Conservation (phyloP, 2,888 invertebrate species). For the Branchipolynoe longqiensis region DNA sequence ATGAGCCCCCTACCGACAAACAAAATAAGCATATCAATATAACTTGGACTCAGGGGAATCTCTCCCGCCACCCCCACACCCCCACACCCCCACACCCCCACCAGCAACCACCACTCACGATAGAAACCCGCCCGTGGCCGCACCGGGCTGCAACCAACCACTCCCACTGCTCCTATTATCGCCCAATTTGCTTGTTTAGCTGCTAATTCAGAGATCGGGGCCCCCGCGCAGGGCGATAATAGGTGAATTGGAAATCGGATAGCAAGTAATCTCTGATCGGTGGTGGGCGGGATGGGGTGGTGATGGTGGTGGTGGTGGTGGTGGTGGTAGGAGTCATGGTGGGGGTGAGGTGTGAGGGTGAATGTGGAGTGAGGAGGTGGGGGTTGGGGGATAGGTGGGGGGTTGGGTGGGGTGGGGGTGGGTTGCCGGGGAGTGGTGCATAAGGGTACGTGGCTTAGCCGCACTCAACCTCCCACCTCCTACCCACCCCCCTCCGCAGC, state of each 20-base stretch:
- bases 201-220: constrained; percentile 12
- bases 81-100: too few species aligned
- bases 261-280: background rate
- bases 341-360: background rate
- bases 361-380: background rate
- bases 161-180: background rate
- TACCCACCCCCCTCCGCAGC: too few species aligned
- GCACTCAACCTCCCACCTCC: too few species aligned
- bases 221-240: constrained; percentile 13
- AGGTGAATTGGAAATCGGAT: constrained; percentile 35
- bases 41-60: too few species aligned
- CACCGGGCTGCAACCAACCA: background rate
- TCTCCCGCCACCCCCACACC: too few species aligned
- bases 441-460: too few species aligned
- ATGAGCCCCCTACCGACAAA: constrained; percentile 11
- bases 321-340: background rate
- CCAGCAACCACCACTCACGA: too few species aligned
- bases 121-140: too few species aligned
- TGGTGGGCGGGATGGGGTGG: background rate
- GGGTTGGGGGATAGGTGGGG: background rate
- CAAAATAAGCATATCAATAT: constrained; percentile 41
- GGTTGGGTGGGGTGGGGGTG: background rate
- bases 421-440: background rate
- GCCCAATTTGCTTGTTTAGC: constrained; percentile 39
- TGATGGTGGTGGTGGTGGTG: background rate